Base-by-base conservation (phyloP, 2,888 invertebrate species). In the Drosophila limbata region DNA sequence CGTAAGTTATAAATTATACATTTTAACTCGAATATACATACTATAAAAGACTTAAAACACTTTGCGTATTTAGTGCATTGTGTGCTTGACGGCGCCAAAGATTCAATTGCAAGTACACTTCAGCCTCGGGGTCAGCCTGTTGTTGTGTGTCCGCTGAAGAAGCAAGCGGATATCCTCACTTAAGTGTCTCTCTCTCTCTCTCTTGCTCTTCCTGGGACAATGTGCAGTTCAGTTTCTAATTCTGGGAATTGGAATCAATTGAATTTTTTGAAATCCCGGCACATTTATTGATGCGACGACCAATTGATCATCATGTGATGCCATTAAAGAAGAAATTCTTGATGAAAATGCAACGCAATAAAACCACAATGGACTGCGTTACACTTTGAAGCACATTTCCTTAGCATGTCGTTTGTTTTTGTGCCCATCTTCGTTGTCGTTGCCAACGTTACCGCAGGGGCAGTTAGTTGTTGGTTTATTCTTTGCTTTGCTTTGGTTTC, bases 181-280 rank as follows among this genome's bases (percentile, higher is more conserved):
- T 88, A 79, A 72, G 52, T 51, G 55, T 10, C 50, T 42, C 44
- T 69, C 59, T 39, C 11, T 21, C 17, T 55, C 42, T n/a, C 8
- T 13, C 25, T 2, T 28, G 42, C 5, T 35, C 35, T 13, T 5
- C 13, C 21, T 6, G 62, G 77, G 51, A 48, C 62, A 51, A 31
- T 56, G 37, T 57, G 63, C 84, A 55, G 56, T 82, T 89, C 89
- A 85, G 85, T 85, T 85, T 87, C 82, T 86, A 88, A 89, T 88
- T 85, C 85, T 67, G 59, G 28, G 82, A 85, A 85, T 88, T 87
- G 85, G 44, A 62, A 87, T 84, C 79, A 86, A 86, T 84, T 77
- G 57, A 69, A 72, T 53, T 64, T 69, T 76, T 53, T 33, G 72
- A 65, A 61, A 33, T 55, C 39, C 50, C 42, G 19, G 39, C 51